Conservation (phyloP, 1,140 invertebrate species). For the Portunus trituberculatus region DNA sequence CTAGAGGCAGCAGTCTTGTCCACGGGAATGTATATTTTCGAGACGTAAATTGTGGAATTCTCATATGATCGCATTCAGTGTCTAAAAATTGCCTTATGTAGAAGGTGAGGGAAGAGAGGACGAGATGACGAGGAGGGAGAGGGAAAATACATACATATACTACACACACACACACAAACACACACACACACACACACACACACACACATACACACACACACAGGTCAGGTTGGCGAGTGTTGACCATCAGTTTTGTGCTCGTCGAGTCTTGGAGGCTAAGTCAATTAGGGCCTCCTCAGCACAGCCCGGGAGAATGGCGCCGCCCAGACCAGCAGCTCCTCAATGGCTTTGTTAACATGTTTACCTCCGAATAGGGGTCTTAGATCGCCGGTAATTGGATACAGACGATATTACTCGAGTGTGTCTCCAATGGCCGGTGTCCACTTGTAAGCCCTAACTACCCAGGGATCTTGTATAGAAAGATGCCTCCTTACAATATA, state of each 20-base stretch:
- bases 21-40: no score
- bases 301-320: not conserved
- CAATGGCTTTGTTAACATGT: conserved; percentile 13
- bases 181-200: conserved; percentile 20
- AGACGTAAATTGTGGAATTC: no score
- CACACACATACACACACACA: not conserved
- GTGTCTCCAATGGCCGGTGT: not conserved
- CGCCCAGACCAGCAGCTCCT: not conserved
- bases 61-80: no score
- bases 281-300: not conserved
- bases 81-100: not conserved
- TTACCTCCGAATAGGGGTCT: not conserved
- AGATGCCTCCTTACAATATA: not conserved
- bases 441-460: not conserved
- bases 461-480: not conserved
- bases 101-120: conserved; percentile 12
- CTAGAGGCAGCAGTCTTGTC: no score
- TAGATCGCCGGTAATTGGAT: conserved; percentile 20
- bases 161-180: not conserved
- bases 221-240: not conserved
- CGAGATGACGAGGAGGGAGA: not conserved
- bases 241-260: conserved; percentile 2
- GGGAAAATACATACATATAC: not conserved
- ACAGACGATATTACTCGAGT: conserved; percentile 22
- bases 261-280: not conserved